A percentile compares a stretch with the other conserved stretches of the same genome.
Evolutionary conservation across 2,888 invertebrate genomes (phyloP).

Genomic region (Aplocera efformata): DNA sequence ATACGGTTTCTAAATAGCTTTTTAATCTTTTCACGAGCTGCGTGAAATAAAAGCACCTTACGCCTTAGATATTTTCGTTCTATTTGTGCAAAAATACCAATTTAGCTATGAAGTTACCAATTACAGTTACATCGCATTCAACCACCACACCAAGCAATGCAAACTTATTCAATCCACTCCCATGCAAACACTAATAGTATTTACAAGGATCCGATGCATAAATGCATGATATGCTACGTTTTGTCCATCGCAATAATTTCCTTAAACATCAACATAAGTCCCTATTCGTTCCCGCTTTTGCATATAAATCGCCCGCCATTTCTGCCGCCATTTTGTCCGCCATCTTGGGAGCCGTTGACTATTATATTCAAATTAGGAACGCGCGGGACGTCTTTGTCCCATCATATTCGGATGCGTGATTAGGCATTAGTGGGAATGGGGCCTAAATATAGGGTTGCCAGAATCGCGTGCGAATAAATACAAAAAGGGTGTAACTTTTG

Average conservation of each 20-base stretch:
- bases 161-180: background rate
- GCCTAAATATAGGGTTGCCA: conserved; percentile 18
- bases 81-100: no score
- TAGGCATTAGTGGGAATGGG: conserved; percentile 19
- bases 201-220: conserved; percentile 25
- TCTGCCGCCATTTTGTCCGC: conserved; percentile 33
- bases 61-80: no score
- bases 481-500: background rate
- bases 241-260: conserved; percentile 32
- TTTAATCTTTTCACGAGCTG: no score
- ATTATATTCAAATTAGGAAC: conserved; percentile 68
- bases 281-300: conserved; percentile 41
- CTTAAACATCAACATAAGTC: conserved; percentile 24
- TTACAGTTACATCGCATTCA: no score
- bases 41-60: conserved; percentile 7
- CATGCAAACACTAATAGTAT: conserved; percentile 17
- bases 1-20: no score
- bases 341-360: conserved; percentile 54
- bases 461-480: background rate
- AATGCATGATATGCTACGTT: conserved; percentile 27
- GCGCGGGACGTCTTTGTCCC: conserved; percentile 23
- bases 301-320: conserved; percentile 55
- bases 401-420: conserved; percentile 26
- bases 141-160: no score
- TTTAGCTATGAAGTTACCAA: no score